These are phyloP conservation scores for Ceratotherium simum DNA, from an alignment of 2,113 vertebrate genomes.

Conservation along the genomic window DNA sequence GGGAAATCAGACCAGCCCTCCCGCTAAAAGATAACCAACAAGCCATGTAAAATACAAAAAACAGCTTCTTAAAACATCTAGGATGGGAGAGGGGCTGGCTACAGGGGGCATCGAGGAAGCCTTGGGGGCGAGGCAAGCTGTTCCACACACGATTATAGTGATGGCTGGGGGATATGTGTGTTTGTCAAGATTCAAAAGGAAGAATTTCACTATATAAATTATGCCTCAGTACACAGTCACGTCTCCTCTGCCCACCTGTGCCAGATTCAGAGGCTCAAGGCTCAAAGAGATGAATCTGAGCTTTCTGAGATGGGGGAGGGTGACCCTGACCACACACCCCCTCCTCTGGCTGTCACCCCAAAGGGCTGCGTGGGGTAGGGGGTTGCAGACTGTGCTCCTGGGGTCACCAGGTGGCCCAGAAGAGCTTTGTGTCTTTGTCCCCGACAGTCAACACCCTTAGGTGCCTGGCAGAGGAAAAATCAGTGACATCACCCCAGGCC, in stretches of 20 bases:
- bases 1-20: neutral
- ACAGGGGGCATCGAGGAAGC: neutral
- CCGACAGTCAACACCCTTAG: neutral
- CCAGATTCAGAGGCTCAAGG: too few relatives aligned
- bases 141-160: neutral
- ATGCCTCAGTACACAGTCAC: too few relatives aligned
- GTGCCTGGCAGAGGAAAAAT: neutral
- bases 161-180: neutral
- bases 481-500: neutral
- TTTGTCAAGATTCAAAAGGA: neutral
- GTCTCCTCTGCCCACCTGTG: too few relatives aligned
- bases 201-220: neutral
- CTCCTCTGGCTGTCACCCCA: neutral
- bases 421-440: neutral
- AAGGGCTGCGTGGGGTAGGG: neutral
- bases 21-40: accelerated
- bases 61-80: too few relatives aligned
- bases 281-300: neutral
- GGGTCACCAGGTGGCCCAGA: neutral
- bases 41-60: neutral
- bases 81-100: neutral
- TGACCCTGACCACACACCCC: neutral
- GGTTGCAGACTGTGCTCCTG: neutral
- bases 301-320: neutral
- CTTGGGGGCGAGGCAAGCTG: neutral